Evolutionary conservation across 2,888 invertebrate genomes (phyloP).

Genomic region (Lasioglossum oenotherae): DNA sequence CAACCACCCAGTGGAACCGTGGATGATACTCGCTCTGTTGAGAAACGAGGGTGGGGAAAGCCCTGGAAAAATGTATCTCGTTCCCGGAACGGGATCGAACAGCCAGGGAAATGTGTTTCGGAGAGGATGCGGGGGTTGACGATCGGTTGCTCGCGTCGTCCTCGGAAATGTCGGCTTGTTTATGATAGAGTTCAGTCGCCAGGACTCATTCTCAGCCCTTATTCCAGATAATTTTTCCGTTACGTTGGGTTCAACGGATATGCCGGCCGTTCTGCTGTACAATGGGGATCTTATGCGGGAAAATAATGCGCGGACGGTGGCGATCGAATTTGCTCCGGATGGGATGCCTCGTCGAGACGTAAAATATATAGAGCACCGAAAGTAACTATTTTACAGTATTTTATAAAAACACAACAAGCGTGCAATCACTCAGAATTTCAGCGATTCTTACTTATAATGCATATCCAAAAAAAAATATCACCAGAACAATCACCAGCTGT

Average conservation of each 20-base stretch:
- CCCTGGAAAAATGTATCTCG: conserved; percentile 32
- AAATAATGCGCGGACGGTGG: background rate
- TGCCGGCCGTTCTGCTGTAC: background rate
- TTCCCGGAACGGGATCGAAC: conserved; percentile 16
- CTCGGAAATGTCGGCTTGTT: conserved; percentile 17
- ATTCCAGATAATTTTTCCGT: background rate
- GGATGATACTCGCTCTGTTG: conserved; percentile 33
- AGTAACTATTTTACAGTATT: too few species aligned
- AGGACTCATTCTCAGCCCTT: background rate
- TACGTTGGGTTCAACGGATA: background rate
- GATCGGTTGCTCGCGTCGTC: conserved; percentile 5
- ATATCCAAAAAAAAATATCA: too few species aligned
- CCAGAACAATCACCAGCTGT: too few species aligned
- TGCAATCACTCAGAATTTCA: too few species aligned
- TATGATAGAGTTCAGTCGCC: conserved; percentile 14
- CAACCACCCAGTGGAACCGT: background rate
- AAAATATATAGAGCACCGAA: background rate
- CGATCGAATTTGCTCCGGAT: background rate
- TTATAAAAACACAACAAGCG: too few species aligned
- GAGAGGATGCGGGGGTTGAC: background rate
- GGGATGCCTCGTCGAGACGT: background rate
- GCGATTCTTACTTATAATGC: too few species aligned
- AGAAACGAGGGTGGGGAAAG: background rate
- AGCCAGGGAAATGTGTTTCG: conserved; percentile 21
- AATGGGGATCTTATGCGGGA: background rate